phyloP scores from a whole-genome alignment of 2,888 invertebrate genomes.

The Drosophila paramelanica region DNA sequence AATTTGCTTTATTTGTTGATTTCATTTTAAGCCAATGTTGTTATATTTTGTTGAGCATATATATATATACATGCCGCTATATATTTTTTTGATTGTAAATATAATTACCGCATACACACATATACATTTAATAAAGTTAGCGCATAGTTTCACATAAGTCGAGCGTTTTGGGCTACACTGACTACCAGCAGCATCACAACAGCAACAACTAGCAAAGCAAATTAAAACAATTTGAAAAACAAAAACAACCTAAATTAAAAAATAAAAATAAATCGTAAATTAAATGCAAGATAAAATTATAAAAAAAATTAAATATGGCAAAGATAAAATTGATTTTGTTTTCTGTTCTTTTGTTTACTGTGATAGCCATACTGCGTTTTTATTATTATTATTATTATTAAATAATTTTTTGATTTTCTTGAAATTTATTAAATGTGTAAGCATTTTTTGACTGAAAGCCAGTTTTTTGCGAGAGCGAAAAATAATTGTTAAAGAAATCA shows the following conservation, averaged over 20 bases:
- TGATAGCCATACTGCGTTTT: constrained; percentile 78
- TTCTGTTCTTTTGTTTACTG: constrained; percentile 77
- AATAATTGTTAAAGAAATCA: constrained; percentile 24
- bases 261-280: constrained; percentile 19
- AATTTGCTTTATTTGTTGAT: constrained; percentile 68
- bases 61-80: constrained; percentile 22
- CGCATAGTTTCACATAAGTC: constrained; percentile 45
- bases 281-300: constrained; percentile 24
- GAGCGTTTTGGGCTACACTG: constrained; percentile 55
- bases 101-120: constrained; percentile 26
- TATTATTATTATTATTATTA: constrained; percentile 23
- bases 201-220: constrained; percentile 29
- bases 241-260: constrained; percentile 18
- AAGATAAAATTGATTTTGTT: constrained; percentile 64
- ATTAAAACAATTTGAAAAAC: constrained; percentile 15
- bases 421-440: constrained; percentile 76
- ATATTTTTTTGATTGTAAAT: constrained; percentile 52
- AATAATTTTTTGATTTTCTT: constrained; percentile 32
- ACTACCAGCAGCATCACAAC: constrained; percentile 66
- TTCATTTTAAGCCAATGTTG: constrained; percentile 76
- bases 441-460: constrained; percentile 66
- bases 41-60: constrained; percentile 67
- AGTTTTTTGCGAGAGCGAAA: constrained; percentile 13
- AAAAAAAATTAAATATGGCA: constrained; percentile 63
- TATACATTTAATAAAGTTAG: constrained; percentile 58